Base-by-base conservation (phyloP, 2,888 invertebrate genomes). In the Drosophila koepferae region DNA sequence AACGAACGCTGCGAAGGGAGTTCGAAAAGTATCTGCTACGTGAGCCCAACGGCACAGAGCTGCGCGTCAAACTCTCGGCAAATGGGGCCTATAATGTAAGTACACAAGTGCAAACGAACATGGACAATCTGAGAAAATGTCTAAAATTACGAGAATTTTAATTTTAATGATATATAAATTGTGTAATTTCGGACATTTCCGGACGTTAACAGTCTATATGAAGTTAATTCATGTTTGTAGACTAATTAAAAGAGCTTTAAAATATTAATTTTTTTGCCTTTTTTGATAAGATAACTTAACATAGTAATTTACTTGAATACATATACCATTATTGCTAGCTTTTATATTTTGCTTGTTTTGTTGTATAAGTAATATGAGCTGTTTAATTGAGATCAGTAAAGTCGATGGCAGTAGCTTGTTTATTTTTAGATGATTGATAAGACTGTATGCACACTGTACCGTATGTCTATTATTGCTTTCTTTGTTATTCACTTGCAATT, bases 31-130 rank as follows among this genome's bases (percentile, higher is more conserved):
- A 82, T 67, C n/a, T 86, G 4, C 55, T 5, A 0, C 18, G 16
- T 16, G 49, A 31, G 6, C 63, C 74, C 10, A 63, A 80, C 23
- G 18, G 44, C 16, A 23, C 7, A 1, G 73, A 81, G 16, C 12
- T 77, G 16, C 67, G 73, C 14, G 14, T 31, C 0, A 71, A 72
- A 41, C 61, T 81, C 10, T 60, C 67, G 14, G 6, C 34, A 7
- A 78, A 76, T 58, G 85, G 81, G 23, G 16, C 77, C 10, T 64
- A 43, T 49, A 80, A 90, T 74, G 90, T 90, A 68, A 89, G 90
- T 41, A 4, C 2, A 20, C 6, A 6, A 41, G 20, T 20, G 36
- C 8, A 23, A 12, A 23, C 16, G 16, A 16, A 9, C 28, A 10
- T 23, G 28, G 28, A 8, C 4, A 28, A 9, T 16, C 18, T 12